These are phyloP conservation scores for Perognathus longimembris DNA, from an alignment of 2,113 vertebrate genomes.

Conservation along the genomic window DNA sequence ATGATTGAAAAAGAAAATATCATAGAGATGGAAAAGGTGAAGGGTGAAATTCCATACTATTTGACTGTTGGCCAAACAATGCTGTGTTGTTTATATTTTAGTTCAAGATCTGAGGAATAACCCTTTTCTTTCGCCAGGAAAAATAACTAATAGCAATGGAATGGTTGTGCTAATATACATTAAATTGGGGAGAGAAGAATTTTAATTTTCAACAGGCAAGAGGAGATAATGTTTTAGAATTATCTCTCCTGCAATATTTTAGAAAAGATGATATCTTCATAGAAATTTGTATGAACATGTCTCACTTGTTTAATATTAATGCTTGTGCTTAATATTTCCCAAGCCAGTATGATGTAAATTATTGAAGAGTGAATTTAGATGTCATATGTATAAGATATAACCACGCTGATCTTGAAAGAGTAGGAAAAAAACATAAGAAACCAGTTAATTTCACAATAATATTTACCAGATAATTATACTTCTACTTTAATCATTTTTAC, in stretches of 20 bases:
- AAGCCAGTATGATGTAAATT: not conserved
- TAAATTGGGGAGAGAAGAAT: not conserved
- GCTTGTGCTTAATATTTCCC: not conserved
- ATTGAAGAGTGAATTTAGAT: not conserved
- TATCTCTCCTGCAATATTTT: not conserved
- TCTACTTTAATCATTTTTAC: not conserved
- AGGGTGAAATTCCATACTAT: constrained; percentile 34
- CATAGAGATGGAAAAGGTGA: constrained; percentile 49
- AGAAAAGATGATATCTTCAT: not conserved
- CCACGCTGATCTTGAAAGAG: not conserved
- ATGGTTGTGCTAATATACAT: not conserved
- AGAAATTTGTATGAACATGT: not conserved
- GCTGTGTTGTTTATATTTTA: constrained; percentile 48
- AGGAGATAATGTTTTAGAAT: not conserved
- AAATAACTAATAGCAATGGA: constrained; percentile 29
- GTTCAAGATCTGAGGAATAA: constrained; percentile 35
- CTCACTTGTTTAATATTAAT: not conserved
- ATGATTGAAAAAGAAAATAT: constrained; percentile 56
- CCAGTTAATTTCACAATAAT: not conserved
- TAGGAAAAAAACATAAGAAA: not conserved
- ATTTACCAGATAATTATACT: not conserved
- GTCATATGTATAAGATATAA: constrained; percentile 4
- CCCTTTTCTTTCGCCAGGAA: not conserved
- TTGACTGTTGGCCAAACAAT: constrained; percentile 53
- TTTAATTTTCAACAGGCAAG: not conserved